Percentiles rank a stretch among this genome's conserved stretches.
Evolutionary conservation across 2,888 invertebrate species (phyloP).

Genomic region (Andrena trimmerana): DNA sequence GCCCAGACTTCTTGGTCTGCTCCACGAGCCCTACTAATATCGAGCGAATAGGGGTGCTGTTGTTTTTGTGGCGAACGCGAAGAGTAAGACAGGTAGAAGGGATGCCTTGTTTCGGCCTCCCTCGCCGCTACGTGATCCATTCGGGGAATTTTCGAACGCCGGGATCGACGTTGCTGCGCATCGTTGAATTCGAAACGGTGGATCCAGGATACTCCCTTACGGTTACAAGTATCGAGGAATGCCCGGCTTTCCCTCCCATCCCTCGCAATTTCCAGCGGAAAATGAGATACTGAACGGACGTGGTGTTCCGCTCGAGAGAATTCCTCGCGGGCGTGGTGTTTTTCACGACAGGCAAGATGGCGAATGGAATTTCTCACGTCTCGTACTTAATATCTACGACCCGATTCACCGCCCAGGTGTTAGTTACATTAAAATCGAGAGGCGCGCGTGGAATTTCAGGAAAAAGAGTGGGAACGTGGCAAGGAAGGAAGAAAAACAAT

Average conservation of each 20-base stretch:
- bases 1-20: too few relatives aligned
- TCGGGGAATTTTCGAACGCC: slow-evolving; percentile 16
- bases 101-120: background rate
- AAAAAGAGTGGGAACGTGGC: too few relatives aligned
- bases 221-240: background rate
- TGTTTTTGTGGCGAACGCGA: background rate
- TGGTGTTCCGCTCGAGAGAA: background rate
- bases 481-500: too few relatives aligned
- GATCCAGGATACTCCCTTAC: background rate
- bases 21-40: background rate
- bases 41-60: background rate
- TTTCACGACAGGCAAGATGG: background rate
- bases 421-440: background rate
- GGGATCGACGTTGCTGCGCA: background rate
- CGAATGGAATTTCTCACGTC: slow-evolving; percentile 10
- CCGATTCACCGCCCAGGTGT: background rate
- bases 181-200: slow-evolving; percentile 26
- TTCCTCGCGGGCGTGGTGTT: background rate
- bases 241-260: background rate
- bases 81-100: background rate
- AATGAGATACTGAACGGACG: slow-evolving; percentile 29
- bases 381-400: background rate
- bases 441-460: background rate
- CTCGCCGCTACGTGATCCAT: background rate
- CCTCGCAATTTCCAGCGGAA: slow-evolving; percentile 30